These are phyloP conservation scores for Ceuthmochares aereus DNA, from an alignment of 2,113 vertebrate species.

Conservation along the genomic window DNA sequence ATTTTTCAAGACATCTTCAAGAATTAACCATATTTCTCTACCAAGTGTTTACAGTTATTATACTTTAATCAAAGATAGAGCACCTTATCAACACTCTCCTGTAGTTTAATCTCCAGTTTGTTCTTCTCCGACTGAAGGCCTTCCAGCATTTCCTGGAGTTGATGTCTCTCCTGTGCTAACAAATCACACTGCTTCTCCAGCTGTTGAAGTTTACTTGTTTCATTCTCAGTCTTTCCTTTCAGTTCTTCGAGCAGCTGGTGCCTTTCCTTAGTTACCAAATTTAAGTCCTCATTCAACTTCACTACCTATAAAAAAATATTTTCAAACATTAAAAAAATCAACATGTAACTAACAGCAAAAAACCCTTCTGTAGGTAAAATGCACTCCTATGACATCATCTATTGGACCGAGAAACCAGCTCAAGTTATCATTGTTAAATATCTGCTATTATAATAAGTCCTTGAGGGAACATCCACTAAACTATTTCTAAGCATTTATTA, in stretches of 20 bases:
- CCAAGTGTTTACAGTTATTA: background rate
- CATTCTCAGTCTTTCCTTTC: background rate
- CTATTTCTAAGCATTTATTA: background rate
- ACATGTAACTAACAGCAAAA: background rate
- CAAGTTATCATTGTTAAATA: background rate
- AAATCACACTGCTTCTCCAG: background rate
- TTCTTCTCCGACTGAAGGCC: constrained; percentile 29
- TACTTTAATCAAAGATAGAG: background rate
- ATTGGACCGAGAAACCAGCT: background rate
- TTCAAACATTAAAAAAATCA: background rate
- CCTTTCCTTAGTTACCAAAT: background rate
- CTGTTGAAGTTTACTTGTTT: background rate
- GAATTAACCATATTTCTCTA: background rate
- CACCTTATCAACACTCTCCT: constrained; percentile 35
- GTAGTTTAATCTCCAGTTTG: constrained; percentile 63
- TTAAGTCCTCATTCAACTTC: background rate
- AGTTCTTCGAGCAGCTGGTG: background rate
- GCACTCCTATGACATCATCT: background rate
- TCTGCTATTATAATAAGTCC: background rate
- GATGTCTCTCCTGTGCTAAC: constrained; percentile 38
- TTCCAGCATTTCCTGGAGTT: constrained; percentile 56
- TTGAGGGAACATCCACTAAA: background rate
- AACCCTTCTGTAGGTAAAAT: background rate
- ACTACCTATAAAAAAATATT: background rate
- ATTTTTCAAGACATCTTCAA: background rate